Base-by-base conservation (phyloP, 2,113 vertebrate genomes). In the Anolis sagrei region DNA sequence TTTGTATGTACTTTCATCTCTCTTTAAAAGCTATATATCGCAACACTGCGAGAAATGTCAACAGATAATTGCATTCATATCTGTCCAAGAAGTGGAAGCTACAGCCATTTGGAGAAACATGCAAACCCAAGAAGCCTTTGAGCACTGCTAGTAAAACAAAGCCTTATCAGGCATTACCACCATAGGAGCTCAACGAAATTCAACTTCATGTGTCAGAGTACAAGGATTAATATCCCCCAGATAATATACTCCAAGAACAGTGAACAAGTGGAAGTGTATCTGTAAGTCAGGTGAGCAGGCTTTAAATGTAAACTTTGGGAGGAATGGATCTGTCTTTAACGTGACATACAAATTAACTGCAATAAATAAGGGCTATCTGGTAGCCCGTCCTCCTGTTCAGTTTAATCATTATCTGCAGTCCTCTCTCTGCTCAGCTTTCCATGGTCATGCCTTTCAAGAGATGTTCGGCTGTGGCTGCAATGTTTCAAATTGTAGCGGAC, bases 371-470 rank as follows among this genome's bases (percentile, higher is more conserved):
- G 44, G 44, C 4, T 61, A 66, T 70, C 4, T 18, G 2, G 18
- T 48, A 73, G 25, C 16, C 34, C 23, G 10, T 58, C 9, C 39
- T 23, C 7, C 1, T 72, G 3, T 69, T 86, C 62, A 68, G 18
- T 54, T 76, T 76, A 69, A 86, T 70, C 54, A 74, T 84, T 79
- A 74, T 64, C 76, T 74, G 39, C 27, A 83, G 51, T 51, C 69
- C 39, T 34, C 68, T 79, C 58, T 5, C 49, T 32, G 48, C 0
- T 8, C 49, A 0, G 18, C 21, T 10, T 85, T 29, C 64, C 49
- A 1, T 0, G 1, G 1, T 8, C 39, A 54, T 3, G 4, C 10
- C 54, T 69, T 69, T 16, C 76, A 68, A 62, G 79, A 86, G 54
- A 49, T 10, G 13, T 2, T 74, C 86, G 49, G 7, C 70, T n/a